Percentiles rank a stretch among this genome's conserved stretches.
Conservation (phyloP, 1,140 invertebrate genomes). For the Aporrectodea caliginosa region DNA sequence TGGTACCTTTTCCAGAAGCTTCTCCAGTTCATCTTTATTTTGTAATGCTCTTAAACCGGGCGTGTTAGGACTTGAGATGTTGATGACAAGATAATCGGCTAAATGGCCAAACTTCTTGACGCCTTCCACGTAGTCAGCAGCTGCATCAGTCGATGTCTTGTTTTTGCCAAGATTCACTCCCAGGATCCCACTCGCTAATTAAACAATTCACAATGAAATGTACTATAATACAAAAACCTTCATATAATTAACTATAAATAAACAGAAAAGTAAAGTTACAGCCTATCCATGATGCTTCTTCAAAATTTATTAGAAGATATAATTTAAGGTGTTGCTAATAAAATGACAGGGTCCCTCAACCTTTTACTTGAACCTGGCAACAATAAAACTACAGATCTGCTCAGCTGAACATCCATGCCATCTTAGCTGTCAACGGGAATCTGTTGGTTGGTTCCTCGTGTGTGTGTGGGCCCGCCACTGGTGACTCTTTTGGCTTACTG, state of each 20-base stretch:
- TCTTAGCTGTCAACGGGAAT: too few species aligned
- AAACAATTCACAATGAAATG: not conserved
- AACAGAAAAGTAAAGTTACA: not conserved
- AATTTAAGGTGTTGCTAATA: not conserved
- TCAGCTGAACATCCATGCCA: too few species aligned
- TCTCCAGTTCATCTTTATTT: slow-evolving; percentile 68
- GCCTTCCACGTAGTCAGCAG: slow-evolving; percentile 67
- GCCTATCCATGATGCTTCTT: not conserved
- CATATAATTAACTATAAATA: not conserved
- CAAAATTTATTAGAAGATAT: not conserved
- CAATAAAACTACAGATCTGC: too few species aligned
- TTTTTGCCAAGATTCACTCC: slow-evolving; percentile 96
- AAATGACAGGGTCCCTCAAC: too few species aligned
- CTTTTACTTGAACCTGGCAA: too few species aligned
- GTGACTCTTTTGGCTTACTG: too few species aligned
- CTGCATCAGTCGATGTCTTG: slow-evolving; percentile 71
- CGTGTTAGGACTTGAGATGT: slow-evolving; percentile 78
- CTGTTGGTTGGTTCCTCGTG: too few species aligned
- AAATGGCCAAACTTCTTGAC: slow-evolving; percentile 48
- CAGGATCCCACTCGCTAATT: slow-evolving; percentile 53
- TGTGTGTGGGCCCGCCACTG: too few species aligned
- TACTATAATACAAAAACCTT: not conserved
- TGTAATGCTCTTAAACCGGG: slow-evolving; percentile 84
- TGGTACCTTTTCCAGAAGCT: slow-evolving; percentile 65
- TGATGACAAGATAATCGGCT: slow-evolving; percentile 60